Evolutionary conservation across 2,797 vertebrate species (phyloP).

Genomic region (Bucorvus abyssinicus): DNA sequence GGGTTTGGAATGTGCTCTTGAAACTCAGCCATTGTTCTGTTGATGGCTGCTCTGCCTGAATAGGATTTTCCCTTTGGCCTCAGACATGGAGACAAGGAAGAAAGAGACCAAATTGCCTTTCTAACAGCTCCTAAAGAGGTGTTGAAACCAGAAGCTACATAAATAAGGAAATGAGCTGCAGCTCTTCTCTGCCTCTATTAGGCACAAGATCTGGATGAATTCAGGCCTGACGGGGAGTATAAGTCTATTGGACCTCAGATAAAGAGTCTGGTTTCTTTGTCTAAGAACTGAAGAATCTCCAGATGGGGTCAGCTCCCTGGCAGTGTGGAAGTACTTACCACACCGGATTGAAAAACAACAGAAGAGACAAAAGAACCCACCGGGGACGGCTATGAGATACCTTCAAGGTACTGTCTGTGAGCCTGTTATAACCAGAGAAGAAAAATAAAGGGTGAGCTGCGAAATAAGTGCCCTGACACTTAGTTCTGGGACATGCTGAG

Average conservation of each 20-base stretch:
- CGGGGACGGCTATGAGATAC: background rate
- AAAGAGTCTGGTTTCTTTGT: background rate
- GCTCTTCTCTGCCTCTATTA: background rate
- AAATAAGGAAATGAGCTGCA: conserved; percentile 32
- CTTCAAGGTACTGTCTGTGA: background rate
- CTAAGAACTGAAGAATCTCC: background rate
- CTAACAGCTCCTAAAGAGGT: background rate
- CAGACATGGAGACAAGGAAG: background rate
- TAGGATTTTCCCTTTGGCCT: background rate
- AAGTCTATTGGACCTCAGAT: background rate
- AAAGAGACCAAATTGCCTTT: background rate
- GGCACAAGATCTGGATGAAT: background rate
- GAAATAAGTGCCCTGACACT: background rate
- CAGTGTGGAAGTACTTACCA: background rate
- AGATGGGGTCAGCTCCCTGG: background rate
- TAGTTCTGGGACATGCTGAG: background rate
- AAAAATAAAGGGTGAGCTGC: accelerated
- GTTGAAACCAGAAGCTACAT: background rate
- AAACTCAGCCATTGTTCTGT: background rate
- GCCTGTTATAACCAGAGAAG: background rate
- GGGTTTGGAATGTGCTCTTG: background rate
- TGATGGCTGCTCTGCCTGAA: background rate
- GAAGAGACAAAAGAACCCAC: background rate
- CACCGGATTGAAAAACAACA: background rate
- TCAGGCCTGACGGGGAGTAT: background rate